Percentiles rank a stretch among this genome's conserved stretches.
Conservation (phyloP, 2,113 vertebrate species). For the Eretmochelys imbricata region DNA sequence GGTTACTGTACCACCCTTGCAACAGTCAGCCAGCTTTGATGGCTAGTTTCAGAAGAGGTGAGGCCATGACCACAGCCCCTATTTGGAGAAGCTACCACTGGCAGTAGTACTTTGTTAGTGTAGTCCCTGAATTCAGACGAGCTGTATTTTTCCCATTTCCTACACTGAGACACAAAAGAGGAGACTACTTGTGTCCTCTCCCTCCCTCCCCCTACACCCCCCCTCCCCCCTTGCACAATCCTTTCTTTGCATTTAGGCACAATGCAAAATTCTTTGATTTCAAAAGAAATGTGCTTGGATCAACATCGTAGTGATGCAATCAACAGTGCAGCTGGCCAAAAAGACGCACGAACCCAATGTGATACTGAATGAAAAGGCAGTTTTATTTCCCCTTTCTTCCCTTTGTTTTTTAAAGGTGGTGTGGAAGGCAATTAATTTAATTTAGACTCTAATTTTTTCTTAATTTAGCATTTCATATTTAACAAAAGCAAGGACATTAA, state of each 20-base stretch:
- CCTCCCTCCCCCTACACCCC: neutral
- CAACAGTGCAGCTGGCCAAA: neutral
- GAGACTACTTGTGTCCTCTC: neutral
- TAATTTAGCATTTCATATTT: neutral
- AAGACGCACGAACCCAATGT: too few relatives aligned
- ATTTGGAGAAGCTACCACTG: neutral
- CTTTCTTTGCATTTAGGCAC: neutral
- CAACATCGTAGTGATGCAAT: neutral
- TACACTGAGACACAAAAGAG: neutral
- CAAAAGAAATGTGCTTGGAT: neutral
- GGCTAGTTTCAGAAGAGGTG: too few relatives aligned
- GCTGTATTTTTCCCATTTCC: neutral
- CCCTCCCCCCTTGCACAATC: neutral
- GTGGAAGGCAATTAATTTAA: neutral
- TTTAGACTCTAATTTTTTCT: neutral
- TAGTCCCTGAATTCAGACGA: neutral
- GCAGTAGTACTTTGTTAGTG: neutral
- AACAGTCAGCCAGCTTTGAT: neutral
- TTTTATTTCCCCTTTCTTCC: neutral
- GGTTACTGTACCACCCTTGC: neutral
- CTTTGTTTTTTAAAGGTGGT: neutral
- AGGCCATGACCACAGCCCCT: neutral
- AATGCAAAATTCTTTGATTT: neutral
- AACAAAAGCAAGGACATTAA: neutral
- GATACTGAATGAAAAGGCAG: neutral